phyloP scores from a whole-genome alignment of 2,113 vertebrate species.

The Thermophis baileyi region DNA sequence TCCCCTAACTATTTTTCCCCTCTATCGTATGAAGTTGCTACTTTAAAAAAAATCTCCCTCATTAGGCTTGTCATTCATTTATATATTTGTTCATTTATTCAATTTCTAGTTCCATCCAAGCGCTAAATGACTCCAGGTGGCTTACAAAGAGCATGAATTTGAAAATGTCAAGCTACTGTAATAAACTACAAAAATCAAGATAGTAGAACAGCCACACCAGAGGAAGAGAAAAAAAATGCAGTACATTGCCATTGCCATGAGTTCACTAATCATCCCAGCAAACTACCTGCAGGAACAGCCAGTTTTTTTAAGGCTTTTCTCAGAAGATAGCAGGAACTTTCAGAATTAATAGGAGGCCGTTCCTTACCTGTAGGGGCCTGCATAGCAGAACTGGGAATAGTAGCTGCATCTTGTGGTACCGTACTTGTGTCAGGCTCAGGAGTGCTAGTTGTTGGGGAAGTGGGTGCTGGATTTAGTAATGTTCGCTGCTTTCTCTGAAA shows the following conservation, averaged over 20 bases:
- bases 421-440: constrained; percentile 98
- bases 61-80: neutral
- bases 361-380: constrained; percentile 94
- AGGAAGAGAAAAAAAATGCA: neutral
- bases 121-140: neutral
- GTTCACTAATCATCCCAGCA: neutral
- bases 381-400: constrained; percentile 93
- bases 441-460: constrained; percentile 95
- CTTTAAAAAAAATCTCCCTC: neutral
- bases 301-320: neutral
- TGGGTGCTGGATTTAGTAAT: constrained; percentile 87
- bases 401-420: constrained; percentile 94
- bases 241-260: neutral
- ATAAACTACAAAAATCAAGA: neutral
- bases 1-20: neutral
- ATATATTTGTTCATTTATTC: neutral
- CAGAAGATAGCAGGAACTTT: neutral
- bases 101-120: neutral
- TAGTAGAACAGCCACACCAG: neutral
- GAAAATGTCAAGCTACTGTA: neutral
- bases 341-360: neutral
- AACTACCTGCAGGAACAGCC: neutral
- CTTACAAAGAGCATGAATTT: neutral
- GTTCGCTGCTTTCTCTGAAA: constrained; percentile 91
- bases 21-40: neutral